phyloP scores from a whole-genome alignment of 2,113 vertebrate species.

The Megaceryle torquata region DNA sequence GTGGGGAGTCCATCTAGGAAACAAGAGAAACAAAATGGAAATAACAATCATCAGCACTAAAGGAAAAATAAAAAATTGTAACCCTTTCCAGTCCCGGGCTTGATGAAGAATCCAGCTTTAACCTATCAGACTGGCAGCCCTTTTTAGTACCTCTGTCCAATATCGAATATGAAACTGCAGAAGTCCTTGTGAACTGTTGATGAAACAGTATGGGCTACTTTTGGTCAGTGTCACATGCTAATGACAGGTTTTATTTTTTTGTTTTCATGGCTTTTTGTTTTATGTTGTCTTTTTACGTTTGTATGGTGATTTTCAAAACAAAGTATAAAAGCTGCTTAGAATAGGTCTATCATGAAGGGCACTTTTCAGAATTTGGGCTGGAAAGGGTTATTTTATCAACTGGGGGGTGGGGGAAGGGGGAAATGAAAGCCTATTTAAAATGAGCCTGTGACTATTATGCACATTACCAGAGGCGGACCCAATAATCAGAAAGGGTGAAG shows the following conservation, averaged over 20 bases:
- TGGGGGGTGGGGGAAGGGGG: constrained; percentile 61
- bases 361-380: constrained; percentile 84
- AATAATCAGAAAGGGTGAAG: constrained; percentile 70
- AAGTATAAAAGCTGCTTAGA: constrained; percentile 85
- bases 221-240: constrained; percentile 76
- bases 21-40: constrained; percentile 33
- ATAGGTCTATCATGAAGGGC: constrained; percentile 85
- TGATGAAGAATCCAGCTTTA: constrained; percentile 65
- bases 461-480: constrained; percentile 79
- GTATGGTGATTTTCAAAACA: constrained; percentile 74
- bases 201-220: constrained; percentile 75
- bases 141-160: constrained; percentile 78
- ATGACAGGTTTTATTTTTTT: constrained; percentile 69
- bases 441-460: constrained; percentile 85
- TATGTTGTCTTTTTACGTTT: constrained; percentile 74
- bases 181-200: constrained; percentile 81
- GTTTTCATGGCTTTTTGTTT: constrained; percentile 72
- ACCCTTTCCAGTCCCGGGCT: constrained; percentile 73
- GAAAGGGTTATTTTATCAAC: constrained; percentile 79
- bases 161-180: constrained; percentile 65
- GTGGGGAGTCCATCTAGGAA: constrained; percentile 93
- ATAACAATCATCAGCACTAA: constrained; percentile 75
- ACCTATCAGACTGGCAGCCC: constrained; percentile 71
- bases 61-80: constrained; percentile 57
- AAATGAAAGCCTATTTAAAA: constrained; percentile 77